Evolutionary conservation across 1,140 invertebrate species (phyloP).

Genomic region (Arctopsyche grandis): DNA sequence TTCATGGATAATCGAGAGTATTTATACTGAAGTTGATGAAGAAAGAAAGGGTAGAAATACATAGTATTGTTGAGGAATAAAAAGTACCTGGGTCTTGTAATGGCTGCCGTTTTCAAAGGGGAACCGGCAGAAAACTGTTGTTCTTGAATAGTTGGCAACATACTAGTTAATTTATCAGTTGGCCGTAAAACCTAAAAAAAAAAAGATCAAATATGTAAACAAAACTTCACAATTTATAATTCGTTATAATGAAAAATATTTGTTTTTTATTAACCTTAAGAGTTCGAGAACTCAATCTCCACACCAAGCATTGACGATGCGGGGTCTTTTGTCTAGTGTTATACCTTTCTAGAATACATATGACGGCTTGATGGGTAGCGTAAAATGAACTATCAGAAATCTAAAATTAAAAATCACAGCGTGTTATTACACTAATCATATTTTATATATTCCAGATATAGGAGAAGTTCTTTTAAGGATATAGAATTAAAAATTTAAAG

Average conservation of each 20-base stretch:
- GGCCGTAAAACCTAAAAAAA: constrained; percentile 71
- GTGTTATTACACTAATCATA: too few species aligned
- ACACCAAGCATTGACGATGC: constrained; percentile 78
- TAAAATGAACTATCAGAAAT: constrained; percentile 74
- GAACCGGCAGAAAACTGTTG: constrained; percentile 59
- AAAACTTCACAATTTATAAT: neutral
- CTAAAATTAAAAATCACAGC: constrained; percentile 59
- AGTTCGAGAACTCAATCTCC: constrained; percentile 74
- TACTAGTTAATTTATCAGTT: constrained; percentile 76
- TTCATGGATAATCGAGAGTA: too few species aligned
- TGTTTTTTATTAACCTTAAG: constrained; percentile 60
- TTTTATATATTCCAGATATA: too few species aligned
- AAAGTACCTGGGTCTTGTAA: constrained; percentile 66
- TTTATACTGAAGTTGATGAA: too few species aligned
- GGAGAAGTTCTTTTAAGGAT: too few species aligned
- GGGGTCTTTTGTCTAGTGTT: constrained; percentile 76
- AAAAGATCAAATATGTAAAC: constrained; percentile 51
- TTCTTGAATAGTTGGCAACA: constrained; percentile 79
- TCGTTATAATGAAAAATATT: neutral
- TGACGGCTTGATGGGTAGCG: constrained; percentile 69
- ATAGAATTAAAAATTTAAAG: neutral
- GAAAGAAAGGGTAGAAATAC: too few species aligned
- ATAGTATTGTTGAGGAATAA: too few species aligned
- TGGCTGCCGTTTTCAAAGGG: constrained; percentile 62
- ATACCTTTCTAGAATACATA: constrained; percentile 73